Base-by-base conservation (phyloP, 1,140 invertebrate genomes). In the Cydia splendana region DNA sequence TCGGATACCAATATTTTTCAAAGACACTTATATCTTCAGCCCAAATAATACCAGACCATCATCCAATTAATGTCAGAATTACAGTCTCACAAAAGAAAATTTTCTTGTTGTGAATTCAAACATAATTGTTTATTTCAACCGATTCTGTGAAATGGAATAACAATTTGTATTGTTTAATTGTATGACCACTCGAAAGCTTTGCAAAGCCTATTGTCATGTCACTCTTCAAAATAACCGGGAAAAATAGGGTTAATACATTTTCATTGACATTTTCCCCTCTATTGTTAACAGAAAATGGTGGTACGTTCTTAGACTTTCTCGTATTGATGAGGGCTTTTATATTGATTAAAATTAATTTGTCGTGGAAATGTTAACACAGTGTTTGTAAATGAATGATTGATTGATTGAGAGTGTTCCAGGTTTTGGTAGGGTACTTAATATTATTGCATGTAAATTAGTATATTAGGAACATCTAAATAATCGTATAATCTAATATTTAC, bases 301-400 rank as follows among this genome's bases (percentile, higher is more conserved):
- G 2, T 10, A 45, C 45, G 67, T 71, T 30, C n/a, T 71, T 71
- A 10, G 38, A 38, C 67, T 38, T 34, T 38, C 67, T 38, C 20
- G 38, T 71, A 42, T 38, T 62, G 15, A 20, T 18, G 67, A 18
- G 15, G 67, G 30, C 67, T 71, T 71, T 71, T 71, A 71, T 71
- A 71, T 71, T 71, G 67, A 71, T 71, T 71, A 71, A 71, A 71
- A 71, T 38, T 20, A 71, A 71, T 45, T 71, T 45, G 6, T 71
- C 65, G 7, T 13, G 6, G 57, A 71, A 71, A 42, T 71, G 67
- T 71, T 42, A n/a, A 38, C 7, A 42, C 34, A 10, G n/a, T n/a
- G n/a, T 4, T 45, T 38, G 1, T 67, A 6, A 42, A 18, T 71
- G 2, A 71, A 71, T 42, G n/a, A 0, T 13, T 9, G n/a, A 38